phyloP scores from a whole-genome alignment of 2,113 vertebrate genomes.

The Jaculus jaculus region DNA sequence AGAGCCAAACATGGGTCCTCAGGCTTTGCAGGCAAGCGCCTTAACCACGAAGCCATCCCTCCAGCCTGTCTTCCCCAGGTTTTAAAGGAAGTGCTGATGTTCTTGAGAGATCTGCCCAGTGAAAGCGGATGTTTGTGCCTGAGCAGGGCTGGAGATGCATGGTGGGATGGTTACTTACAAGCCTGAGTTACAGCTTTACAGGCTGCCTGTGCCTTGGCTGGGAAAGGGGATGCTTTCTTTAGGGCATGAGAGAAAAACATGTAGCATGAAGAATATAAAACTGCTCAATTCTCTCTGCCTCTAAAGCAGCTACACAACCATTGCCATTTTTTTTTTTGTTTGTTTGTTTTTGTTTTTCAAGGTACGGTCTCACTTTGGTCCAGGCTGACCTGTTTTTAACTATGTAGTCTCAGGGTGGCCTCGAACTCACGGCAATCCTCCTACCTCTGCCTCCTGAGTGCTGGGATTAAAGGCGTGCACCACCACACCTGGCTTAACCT shows the following conservation, averaged over 20 bases:
- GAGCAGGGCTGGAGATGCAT: neutral
- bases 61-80: neutral
- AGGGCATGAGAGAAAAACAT: neutral
- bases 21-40: too few relatives aligned
- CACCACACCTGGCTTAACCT: too few relatives aligned
- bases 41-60: too few relatives aligned
- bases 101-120: neutral
- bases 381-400: too few relatives aligned
- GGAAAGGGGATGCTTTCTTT: neutral
- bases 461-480: too few relatives aligned
- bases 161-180: neutral
- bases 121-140: neutral
- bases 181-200: neutral
- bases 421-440: too few relatives aligned
- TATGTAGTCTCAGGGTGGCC: too few relatives aligned
- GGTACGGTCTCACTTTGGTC: too few relatives aligned
- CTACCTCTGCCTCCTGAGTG: too few relatives aligned
- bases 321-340: too few relatives aligned
- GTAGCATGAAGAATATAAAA: fast-evolving
- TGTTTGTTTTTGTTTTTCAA: too few relatives aligned
- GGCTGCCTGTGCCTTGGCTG: neutral
- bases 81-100: neutral
- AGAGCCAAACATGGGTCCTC: too few relatives aligned
- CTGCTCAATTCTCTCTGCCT: neutral
- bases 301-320: neutral